Evolutionary conservation across 2,888 invertebrate species (phyloP), one percentile per base, ranked within the genome.

Genomic region (Vandiemenella viatica): DNA sequence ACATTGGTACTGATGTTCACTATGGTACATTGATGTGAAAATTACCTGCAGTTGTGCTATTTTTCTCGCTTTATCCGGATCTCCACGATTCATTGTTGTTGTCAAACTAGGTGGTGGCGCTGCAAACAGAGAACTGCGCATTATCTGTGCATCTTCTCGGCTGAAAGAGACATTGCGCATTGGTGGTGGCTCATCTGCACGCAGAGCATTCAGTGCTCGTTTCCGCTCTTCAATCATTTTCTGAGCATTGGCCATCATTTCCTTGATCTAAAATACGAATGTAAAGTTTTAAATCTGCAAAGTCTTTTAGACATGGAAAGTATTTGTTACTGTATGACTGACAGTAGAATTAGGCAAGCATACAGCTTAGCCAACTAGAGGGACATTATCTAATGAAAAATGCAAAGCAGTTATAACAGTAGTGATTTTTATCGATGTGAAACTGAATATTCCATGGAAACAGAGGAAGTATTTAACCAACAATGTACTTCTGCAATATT

Each of bases 191-290:
- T 70, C 69, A 56, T 71, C 73, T 22, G 68, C 69, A 54, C 78
- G 76, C 51, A 80, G 66, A 1, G 73, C 75, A 40, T 74, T 74
- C 0, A 90, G 65, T 0, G 86, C 83, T 37, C 79, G 74, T 63
- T 91, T 92, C 2, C 90, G 73, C 62, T 91, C 89, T 62, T 90
- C 89, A 47, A 93, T 95, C 71, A 88, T 85, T 54, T 81, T 80
- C 63, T 92, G 90, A 0, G 93, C 93, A 66, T 89, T 88, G 1
- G 80, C 85, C 91, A 95, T 92, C 85, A 95, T 86, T 54, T 88
- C 75, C 69, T 80, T 80, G 42, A 84, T 80, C 70, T 76, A 61
- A 26, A 61, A 61, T 52, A 53, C 55, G 15, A 22, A 15, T 18
- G 16, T 15, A 19, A 22, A 44, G n/a, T n/a, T n/a, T n/a, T n/a